Percentiles rank a stretch among this genome's conserved stretches.
Conservation (phyloP, 2,888 invertebrate genomes). For the Limnephilus rhombicus region DNA sequence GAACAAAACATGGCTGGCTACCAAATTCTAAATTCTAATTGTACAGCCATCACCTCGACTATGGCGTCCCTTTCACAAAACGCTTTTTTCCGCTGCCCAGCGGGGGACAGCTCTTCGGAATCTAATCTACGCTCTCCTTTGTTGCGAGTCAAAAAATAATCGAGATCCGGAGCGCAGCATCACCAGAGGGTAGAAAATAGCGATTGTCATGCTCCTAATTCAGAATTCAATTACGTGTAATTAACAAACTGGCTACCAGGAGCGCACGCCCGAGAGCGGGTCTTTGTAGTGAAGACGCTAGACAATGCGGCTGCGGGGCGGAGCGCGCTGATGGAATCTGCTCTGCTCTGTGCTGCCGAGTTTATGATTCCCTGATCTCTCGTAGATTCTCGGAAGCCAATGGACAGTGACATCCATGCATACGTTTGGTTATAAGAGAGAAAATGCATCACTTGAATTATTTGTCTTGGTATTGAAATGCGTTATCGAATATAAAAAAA, state of each 20-base stretch:
- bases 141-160: slow-evolving; percentile 53
- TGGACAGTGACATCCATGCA: neutral
- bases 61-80: slow-evolving; percentile 53
- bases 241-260: slow-evolving; percentile 76
- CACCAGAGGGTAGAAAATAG: slow-evolving; percentile 71
- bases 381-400: neutral
- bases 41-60: slow-evolving; percentile 49
- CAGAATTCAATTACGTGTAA: slow-evolving; percentile 82
- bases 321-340: slow-evolving; percentile 43
- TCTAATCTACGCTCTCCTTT: slow-evolving; percentile 59
- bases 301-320: slow-evolving; percentile 50
- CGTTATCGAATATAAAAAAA: too few relatives aligned
- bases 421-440: neutral
- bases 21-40: slow-evolving; percentile 54
- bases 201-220: slow-evolving; percentile 83
- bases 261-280: slow-evolving; percentile 69
- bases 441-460: neutral
- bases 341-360: slow-evolving; percentile 27
- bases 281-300: slow-evolving; percentile 43
- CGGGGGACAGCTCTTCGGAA: slow-evolving; percentile 63
- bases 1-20: slow-evolving; percentile 56
- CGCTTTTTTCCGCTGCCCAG: slow-evolving; percentile 52
- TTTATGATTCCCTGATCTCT: slow-evolving; percentile 12
- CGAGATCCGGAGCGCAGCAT: slow-evolving; percentile 52
- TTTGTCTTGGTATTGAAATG: too few relatives aligned